Evolutionary conservation across 2,888 invertebrate species (phyloP), one percentile per base, ranked within the genome.

Genomic region (Dendrolimus houi): DNA sequence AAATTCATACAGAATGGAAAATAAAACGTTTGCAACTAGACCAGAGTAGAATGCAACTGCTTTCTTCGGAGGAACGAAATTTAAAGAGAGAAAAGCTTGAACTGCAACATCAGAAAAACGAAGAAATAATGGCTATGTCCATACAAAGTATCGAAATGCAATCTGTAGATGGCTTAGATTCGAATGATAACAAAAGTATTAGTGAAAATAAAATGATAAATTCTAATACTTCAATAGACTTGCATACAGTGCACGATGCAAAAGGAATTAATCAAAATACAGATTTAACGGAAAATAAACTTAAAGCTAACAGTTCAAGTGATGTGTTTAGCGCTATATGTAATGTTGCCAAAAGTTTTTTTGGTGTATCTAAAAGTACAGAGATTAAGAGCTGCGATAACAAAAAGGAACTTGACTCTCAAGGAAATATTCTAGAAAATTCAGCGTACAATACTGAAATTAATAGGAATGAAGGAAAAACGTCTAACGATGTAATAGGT

Each of bases 1-100:
- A 90, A 60, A 73, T 89, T 52, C 92, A 91, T 63, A 89, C 92
- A 0, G 90, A 92, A 64, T 93, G 93, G 93, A 92, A 92, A 68
- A 87, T 90, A 55, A 91, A 87, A 79, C 80, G 87, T 10, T 71
- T 87, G 54, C 87, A 86, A 65, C 68, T 89, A 62, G 89, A 88
- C 59, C 85, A 90, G 62, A 83, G 80, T 62, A 71, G 87, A 62
- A 85, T 88, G 67, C 85, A 91, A 62, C 71, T 91, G 6, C 68
- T 91, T 7, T 91, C 90, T 0, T 90, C 91, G 0, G 88, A 91
- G 60, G 91, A 91, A 63, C 79, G 92, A 62, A 92, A 92, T 74
- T 73, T 92, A 1, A 90, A 92, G 60, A 81, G 92, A 58, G 92
- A 92, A 59, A 92, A 92, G 65, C 64, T 91, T 47, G 91, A 90